Evolutionary conservation across 2,797 vertebrate genomes (phyloP).

Genomic region (Sciurus carolinensis): DNA sequence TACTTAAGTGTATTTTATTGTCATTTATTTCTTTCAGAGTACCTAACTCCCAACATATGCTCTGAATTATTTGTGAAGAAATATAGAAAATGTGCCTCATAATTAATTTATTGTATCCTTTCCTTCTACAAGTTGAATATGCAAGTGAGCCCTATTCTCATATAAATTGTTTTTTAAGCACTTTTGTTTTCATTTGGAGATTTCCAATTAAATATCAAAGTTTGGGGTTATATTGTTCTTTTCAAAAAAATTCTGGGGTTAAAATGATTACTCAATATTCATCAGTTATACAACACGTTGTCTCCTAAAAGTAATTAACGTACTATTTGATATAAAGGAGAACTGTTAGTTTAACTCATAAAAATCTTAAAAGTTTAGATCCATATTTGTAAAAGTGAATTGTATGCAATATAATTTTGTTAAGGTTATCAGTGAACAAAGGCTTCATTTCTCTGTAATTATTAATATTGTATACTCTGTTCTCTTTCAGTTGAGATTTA

Average conservation of each 20-base stretch:
- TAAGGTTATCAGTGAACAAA: not conserved
- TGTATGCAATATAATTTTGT: not conserved
- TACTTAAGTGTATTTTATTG: not conserved
- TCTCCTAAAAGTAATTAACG: not conserved
- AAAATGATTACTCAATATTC: not conserved
- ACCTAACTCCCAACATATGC: not conserved
- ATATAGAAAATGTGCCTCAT: not conserved
- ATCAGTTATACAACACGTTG: not conserved
- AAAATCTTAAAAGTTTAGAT: not conserved
- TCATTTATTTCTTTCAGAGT: not conserved
- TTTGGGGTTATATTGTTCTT: not conserved
- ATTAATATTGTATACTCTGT: not conserved
- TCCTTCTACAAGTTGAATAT: not conserved
- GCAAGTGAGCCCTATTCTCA: not conserved
- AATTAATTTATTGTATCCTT: not conserved
- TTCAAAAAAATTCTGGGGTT: not conserved
- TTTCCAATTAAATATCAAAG: not conserved
- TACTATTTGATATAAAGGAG: not conserved
- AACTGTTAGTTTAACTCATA: not conserved
- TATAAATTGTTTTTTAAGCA: not conserved
- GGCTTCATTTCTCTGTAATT: not conserved
- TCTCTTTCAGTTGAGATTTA: not conserved
- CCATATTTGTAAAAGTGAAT: not conserved
- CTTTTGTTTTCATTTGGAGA: not conserved
- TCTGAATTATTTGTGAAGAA: not conserved